Evolutionary conservation across 2,797 vertebrate species (phyloP).

Genomic region (Amblyraja radiata): DNA sequence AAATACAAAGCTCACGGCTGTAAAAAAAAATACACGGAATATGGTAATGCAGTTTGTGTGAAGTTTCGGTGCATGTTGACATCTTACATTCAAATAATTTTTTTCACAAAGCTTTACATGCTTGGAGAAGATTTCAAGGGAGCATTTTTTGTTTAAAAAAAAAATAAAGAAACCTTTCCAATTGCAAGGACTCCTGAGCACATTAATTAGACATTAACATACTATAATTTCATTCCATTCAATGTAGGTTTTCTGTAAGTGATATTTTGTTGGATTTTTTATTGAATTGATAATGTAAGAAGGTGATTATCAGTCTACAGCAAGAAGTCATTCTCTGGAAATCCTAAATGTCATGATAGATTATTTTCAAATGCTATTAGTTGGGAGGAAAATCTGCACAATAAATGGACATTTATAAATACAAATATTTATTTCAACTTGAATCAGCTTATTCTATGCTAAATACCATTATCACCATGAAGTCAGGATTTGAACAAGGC

Average conservation of each 20-base stretch:
- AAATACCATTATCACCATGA: neutral
- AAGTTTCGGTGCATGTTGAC: neutral
- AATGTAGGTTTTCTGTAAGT: neutral
- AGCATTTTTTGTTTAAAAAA: neutral
- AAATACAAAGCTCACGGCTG: conserved; percentile 2
- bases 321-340: neutral
- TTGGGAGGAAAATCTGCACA: neutral
- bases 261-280: conserved; percentile 18
- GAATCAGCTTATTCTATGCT: neutral
- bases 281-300: neutral
- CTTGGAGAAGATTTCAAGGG: neutral
- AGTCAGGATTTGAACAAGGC: neutral
- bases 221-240: neutral
- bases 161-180: neutral
- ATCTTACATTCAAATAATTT: neutral
- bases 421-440: neutral
- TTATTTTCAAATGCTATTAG: conserved; percentile 6
- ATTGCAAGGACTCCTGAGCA: neutral
- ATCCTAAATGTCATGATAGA: neutral
- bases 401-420: neutral
- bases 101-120: neutral
- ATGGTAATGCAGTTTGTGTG: conserved; percentile 23
- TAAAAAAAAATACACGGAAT: neutral
- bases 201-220: conserved; percentile 1
- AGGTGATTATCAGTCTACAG: neutral